Percentiles rank a stretch among this genome's conserved stretches.
Evolutionary conservation across 2,113 vertebrate genomes (phyloP).

Genomic region (Rhabdomys dilectus): DNA sequence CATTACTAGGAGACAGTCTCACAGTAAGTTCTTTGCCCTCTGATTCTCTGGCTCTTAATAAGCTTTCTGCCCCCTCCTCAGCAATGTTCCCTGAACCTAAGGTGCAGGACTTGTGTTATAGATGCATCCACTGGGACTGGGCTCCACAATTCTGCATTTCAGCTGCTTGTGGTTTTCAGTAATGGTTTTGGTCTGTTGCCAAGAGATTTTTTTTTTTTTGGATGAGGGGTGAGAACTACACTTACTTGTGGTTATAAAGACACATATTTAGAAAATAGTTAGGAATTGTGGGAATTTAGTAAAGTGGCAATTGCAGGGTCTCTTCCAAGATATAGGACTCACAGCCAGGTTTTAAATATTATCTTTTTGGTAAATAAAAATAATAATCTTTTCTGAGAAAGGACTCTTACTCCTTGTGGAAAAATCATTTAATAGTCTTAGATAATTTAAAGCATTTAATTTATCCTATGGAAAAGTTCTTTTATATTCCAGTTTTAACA

Average conservation of each 20-base stretch:
- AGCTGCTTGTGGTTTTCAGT: background rate
- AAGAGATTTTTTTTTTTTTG: background rate
- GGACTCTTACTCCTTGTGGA: background rate
- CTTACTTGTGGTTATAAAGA: background rate
- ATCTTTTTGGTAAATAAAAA: background rate
- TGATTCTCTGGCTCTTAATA: background rate
- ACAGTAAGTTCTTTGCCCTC: background rate
- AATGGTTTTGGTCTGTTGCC: background rate
- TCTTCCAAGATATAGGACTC: background rate
- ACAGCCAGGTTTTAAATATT: background rate
- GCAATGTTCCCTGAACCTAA: no score
- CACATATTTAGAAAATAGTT: background rate
- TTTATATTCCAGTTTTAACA: background rate
- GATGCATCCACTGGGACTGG: background rate
- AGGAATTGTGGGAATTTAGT: background rate
- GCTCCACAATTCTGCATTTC: background rate
- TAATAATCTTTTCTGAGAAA: background rate
- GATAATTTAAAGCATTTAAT: background rate
- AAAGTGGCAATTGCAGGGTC: background rate
- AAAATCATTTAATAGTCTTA: constrained; percentile 7
- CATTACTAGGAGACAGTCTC: background rate
- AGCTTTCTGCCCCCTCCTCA: no score
- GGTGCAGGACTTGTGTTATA: background rate
- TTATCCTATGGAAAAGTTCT: background rate
- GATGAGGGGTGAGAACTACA: background rate